Percentiles rank a stretch among this genome's conserved stretches.
Evolutionary conservation across 2,888 invertebrate genomes (phyloP).

Genomic region (Beris chalybata): DNA sequence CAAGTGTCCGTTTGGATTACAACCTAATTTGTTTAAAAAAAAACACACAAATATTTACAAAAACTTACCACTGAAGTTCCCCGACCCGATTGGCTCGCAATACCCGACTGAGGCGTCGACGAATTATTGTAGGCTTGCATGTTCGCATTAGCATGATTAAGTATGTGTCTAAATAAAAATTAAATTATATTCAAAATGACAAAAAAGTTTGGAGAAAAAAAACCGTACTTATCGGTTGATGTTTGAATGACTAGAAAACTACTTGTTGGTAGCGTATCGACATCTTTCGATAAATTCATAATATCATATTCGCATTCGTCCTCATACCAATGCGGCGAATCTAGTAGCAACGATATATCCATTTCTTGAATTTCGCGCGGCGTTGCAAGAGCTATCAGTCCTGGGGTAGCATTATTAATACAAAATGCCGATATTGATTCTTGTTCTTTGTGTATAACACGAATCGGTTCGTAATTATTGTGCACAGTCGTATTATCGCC

Average conservation of each 20-base stretch:
- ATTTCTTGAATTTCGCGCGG: constrained; percentile 97
- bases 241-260: constrained; percentile 92
- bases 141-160: constrained; percentile 54
- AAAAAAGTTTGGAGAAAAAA: background rate
- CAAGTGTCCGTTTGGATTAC: too few species aligned
- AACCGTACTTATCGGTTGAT: constrained; percentile 59
- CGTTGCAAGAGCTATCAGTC: constrained; percentile 88
- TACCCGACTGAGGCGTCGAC: constrained; percentile 69
- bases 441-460: constrained; percentile 98
- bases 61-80: constrained; percentile 83
- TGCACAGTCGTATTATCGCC: constrained; percentile 40
- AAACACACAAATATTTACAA: background rate
- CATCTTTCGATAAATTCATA: constrained; percentile 76
- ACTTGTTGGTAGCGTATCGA: constrained; percentile 72
- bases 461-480: constrained; percentile 72
- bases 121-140: constrained; percentile 53
- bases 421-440: constrained; percentile 98
- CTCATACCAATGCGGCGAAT: constrained; percentile 91
- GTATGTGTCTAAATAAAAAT: constrained; percentile 44
- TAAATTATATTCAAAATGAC: background rate
- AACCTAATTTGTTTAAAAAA: background rate
- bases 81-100: constrained; percentile 80
- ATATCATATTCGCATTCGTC: constrained; percentile 98
- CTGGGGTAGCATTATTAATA: constrained; percentile 85
- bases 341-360: constrained; percentile 89